Base-by-base conservation (phyloP, 2,888 invertebrate genomes). In the Lampropteryx suffumata region DNA sequence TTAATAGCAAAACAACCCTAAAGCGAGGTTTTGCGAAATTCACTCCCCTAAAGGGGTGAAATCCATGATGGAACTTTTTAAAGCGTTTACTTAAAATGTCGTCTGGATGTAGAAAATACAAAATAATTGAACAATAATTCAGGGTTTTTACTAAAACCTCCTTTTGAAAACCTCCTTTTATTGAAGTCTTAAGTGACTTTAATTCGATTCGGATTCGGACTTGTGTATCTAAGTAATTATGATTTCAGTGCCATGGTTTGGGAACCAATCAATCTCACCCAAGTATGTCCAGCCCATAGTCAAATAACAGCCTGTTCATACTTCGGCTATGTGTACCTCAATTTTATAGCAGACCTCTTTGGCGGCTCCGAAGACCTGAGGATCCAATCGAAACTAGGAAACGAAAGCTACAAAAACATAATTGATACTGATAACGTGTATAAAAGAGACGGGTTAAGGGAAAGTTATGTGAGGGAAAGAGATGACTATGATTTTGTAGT, bases 401-500 rank as follows among this genome's bases (percentile, higher is more conserved):
- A 45, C 21, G 7, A 24, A 13, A 2, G 35, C 3, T 14, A n/a
- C 28, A 13, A 3, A n/a, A 13, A 8, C 17, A n/a, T n/a, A 30
- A 13, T 3, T 4, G 5, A 11, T 1, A 1, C 17, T 8, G 8
- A 3, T 7, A 24, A 17, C 4, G 9, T 13, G 30, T 12, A 17
- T 17, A 4, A 9, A 10, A 26, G 33, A 9, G 33, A 34, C 32
- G 11, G 28, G 14, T 11, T 14, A 35, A 32, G 1, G 7, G 24
- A 36, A 24, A 14, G 10, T 1, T 21, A 36, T 30, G 10, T 5
- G 33, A 36, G 8, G 12, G 56, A 68, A 3, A 43, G 24, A 8
- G 66, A 70, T 14, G 72, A 73, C 21, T 84, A 75, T 41, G 84
- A 85, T 33, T 85, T 85, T 26, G 76, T 85, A 1, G 72, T 85